phyloP scores from a whole-genome alignment of 2,888 invertebrate genomes.

The Pristionchus entomophagus region DNA sequence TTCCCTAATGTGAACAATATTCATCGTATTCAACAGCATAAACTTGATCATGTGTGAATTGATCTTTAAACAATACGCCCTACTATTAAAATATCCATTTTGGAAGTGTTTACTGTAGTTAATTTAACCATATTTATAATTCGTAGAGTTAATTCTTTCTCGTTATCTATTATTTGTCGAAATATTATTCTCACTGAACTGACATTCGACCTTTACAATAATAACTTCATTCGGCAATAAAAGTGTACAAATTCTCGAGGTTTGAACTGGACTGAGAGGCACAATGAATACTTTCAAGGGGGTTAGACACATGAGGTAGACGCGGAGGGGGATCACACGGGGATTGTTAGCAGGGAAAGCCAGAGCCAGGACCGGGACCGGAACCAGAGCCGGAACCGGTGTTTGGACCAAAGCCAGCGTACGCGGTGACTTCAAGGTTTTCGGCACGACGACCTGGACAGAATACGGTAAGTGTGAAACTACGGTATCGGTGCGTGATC shows the following conservation, averaged over 20 bases:
- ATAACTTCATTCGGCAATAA: slow-evolving; percentile 18
- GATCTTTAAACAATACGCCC: too few relatives aligned
- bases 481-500: not conserved
- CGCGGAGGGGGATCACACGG: not conserved
- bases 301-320: not conserved
- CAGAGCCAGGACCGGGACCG: not conserved
- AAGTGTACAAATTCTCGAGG: not conserved
- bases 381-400: not conserved
- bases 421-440: not conserved
- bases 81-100: too few relatives aligned
- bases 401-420: slow-evolving; percentile 18
- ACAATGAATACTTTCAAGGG: too few relatives aligned
- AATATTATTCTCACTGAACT: too few relatives aligned
- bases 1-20: not conserved
- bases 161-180: too few relatives aligned
- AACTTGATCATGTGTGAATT: not conserved
- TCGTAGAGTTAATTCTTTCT: too few relatives aligned
- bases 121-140: too few relatives aligned
- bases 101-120: too few relatives aligned
- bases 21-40: not conserved
- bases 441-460: slow-evolving; percentile 19
- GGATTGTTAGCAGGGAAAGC: not conserved
- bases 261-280: not conserved
- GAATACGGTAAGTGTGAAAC: not conserved
- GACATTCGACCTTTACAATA: too few relatives aligned